Percentiles rank a stretch among this genome's conserved stretches.
These are phyloP conservation scores for Alcedo atthis DNA, from an alignment of 2,797 vertebrate genomes.

Conservation along the genomic window DNA sequence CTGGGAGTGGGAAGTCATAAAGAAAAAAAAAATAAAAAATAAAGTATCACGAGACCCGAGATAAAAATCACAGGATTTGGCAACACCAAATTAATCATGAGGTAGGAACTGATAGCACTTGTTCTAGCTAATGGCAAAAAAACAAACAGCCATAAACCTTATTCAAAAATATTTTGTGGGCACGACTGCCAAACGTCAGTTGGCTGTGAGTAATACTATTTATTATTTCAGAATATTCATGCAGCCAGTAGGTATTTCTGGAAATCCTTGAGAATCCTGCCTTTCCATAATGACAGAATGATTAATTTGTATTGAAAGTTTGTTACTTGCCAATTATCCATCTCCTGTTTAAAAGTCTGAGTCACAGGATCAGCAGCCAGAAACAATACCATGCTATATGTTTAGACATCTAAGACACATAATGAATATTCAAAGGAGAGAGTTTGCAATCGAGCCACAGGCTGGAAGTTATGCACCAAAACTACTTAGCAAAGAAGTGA, in stretches of 20 bases:
- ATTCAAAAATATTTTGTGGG: conserved; percentile 38
- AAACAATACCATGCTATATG: conserved; percentile 29
- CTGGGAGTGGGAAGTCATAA: not conserved
- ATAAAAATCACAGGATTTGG: conserved; percentile 53
- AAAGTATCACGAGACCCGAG: conserved; percentile 11
- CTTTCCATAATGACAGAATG: conserved; percentile 18
- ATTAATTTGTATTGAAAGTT: conserved; percentile 53
- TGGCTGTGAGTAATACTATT: conserved; percentile 37
- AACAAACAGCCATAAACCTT: conserved; percentile 45
- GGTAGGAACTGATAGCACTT: conserved; percentile 56
- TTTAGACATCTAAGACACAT: not conserved
- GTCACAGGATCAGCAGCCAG: conserved; percentile 20
- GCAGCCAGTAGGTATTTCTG: conserved; percentile 48
- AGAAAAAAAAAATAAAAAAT: not conserved
- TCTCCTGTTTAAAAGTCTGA: conserved; percentile 45
- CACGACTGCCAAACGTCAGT: conserved; percentile 20
- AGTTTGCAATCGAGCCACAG: not conserved
- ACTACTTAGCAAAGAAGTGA: not conserved
- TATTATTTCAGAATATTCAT: conserved; percentile 58
- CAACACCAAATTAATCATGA: not conserved
- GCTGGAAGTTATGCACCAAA: not conserved
- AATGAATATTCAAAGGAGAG: conserved; percentile 25
- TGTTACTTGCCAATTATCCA: conserved; percentile 35
- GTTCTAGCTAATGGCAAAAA: conserved; percentile 43
- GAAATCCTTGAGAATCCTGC: conserved; percentile 51